phyloP scores from a whole-genome alignment of 2,113 vertebrate genomes.

The Campylomormyrus numenius region DNA sequence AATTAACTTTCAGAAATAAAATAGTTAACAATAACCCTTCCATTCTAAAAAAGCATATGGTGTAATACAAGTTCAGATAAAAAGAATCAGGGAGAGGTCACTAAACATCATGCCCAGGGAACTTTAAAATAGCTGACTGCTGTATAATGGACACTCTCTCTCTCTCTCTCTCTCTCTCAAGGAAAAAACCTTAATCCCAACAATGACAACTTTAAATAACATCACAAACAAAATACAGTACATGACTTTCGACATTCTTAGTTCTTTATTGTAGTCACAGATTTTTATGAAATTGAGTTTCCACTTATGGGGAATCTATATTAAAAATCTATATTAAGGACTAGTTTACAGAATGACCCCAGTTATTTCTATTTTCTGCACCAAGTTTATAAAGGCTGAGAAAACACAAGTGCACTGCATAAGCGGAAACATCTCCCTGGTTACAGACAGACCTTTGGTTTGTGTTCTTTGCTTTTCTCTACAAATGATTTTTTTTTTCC shows the following conservation, averaged over 20 bases:
- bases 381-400: constrained; percentile 39
- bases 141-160: background rate
- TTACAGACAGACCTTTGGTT: constrained; percentile 47
- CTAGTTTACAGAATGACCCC: background rate
- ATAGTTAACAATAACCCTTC: background rate
- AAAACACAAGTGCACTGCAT: constrained; percentile 29
- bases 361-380: constrained; percentile 22
- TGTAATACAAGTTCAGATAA: background rate
- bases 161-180: background rate
- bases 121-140: background rate
- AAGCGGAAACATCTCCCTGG: constrained; percentile 56
- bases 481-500: constrained; percentile 21
- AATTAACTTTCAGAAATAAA: background rate
- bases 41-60: background rate
- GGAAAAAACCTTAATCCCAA: background rate
- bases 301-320: background rate
- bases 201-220: background rate
- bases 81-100: background rate
- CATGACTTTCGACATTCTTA: background rate
- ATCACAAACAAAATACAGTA: background rate
- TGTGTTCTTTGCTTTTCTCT: constrained; percentile 26
- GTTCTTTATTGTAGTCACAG: background rate
- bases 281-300: background rate
- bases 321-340: background rate
- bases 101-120: background rate